Conservation (phyloP, 2,797 vertebrate genomes). For the Alectoris magna region DNA sequence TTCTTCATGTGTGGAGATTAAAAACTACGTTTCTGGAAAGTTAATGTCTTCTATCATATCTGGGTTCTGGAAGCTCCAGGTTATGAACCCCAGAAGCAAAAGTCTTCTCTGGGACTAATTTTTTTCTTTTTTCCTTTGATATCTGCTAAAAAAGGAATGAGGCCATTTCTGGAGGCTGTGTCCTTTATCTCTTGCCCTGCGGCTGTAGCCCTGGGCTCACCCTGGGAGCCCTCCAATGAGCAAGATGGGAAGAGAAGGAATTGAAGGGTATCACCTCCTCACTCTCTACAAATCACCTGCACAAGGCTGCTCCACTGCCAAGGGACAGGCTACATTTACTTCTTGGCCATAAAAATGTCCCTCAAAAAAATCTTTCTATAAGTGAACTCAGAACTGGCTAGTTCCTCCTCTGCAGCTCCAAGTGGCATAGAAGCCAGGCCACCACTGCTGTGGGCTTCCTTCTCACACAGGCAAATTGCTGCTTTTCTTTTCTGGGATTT, state of each 20-base stretch:
- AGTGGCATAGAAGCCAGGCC: neutral
- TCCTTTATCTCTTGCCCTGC: neutral
- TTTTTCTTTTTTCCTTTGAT: neutral
- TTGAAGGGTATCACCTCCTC: neutral
- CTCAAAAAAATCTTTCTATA: neutral
- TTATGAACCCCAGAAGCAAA: neutral
- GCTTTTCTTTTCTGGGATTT: neutral
- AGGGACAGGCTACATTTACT: neutral
- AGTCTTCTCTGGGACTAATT: neutral
- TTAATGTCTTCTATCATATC: neutral
- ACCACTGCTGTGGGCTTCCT: neutral
- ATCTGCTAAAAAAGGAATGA: neutral
- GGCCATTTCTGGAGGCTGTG: neutral
- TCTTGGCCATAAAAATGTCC: neutral
- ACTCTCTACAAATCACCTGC: neutral
- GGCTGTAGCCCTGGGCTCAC: neutral
- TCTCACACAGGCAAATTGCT: neutral
- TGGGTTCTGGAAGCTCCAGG: neutral
- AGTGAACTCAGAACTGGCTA: neutral
- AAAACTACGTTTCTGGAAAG: neutral
- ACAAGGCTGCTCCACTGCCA: neutral
- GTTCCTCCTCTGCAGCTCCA: neutral
- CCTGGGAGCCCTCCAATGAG: rapidly evolving
- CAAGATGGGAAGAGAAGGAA: neutral
- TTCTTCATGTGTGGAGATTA: conserved; percentile 21